Evolutionary conservation across 2,113 vertebrate species (phyloP), one percentile per base, ranked within the genome.

Genomic region (Microcebus jonahi): DNA sequence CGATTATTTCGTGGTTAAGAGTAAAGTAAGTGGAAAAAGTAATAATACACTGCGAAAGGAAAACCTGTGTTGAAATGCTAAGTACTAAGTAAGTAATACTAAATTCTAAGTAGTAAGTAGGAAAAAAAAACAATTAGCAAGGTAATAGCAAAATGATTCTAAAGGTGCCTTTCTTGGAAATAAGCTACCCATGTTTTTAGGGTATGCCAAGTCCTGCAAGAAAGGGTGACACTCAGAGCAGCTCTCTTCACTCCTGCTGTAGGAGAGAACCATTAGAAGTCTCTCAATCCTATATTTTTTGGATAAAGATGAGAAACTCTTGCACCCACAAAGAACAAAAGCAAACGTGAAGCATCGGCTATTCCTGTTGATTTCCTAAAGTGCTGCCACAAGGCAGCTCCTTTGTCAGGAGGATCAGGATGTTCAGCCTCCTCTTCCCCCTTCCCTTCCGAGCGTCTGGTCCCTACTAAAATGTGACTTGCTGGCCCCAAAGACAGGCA

Each of bases 391-490:
- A 29, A 5, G 20, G 0, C 6, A 21, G 36, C 25, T 20, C 14
- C 15, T 57, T n/a, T 18, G 3, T 12, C 7, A 29, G 73, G 27
- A 31, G 57, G 27, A 0, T 5, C 1, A 0, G 8, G 34, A 12
- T 3, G 1, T 2, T 0, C 2, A 31, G 15, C 1, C 4, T 36
- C 20, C 84, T 31, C 0, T 0, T 17, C 0, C 2, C 2, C 21
- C 42, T 21, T 13, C 18, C 50, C 2, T 36, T 1, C 14, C 59
- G 1, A 0, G 2, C 42, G 13, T 25, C 29, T n/a, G 39, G 6
- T 9, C 55, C 13, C 25, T 63, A 11, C 25, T 10, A 31, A 53
- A 31, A 39, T 3, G 12, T 5, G 39, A 34, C n/a, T 27, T 5
- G 36, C 23, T 20, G 27, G 23, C 45, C 31, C 48, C 39, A 9